Conservation (phyloP, 2,888 invertebrate genomes). For the Ichneumon xanthorius region DNA sequence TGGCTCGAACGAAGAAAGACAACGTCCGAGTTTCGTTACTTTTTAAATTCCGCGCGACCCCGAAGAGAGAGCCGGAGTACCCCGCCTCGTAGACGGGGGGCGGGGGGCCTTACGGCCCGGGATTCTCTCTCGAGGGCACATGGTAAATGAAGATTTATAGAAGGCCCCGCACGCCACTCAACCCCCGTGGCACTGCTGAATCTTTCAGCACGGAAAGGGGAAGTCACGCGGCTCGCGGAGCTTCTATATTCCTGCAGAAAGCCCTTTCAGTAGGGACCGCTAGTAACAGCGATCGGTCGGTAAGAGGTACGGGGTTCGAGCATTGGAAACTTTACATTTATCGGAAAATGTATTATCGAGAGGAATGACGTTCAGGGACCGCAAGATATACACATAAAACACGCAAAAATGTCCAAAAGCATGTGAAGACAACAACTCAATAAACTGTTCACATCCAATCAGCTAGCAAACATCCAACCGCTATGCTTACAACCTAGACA, state of each 20-base stretch:
- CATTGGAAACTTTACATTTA: not conserved
- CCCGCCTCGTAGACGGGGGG: conserved; percentile 46
- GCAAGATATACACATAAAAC: too few relatives aligned
- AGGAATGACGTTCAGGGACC: too few relatives aligned
- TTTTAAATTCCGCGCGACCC: conserved; percentile 75
- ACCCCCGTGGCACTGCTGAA: conserved; percentile 38
- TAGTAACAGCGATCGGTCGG: not conserved
- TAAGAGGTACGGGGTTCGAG: not conserved
- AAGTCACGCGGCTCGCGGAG: conserved; percentile 56
- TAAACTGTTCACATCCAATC: too few relatives aligned
- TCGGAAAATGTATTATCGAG: not conserved
- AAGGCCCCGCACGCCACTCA: conserved; percentile 75
- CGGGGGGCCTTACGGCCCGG: conserved; percentile 43
- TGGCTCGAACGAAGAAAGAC: conserved; percentile 19
- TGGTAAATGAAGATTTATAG: conserved; percentile 81
- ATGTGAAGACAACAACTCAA: too few relatives aligned
- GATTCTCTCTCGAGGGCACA: conserved; percentile 45
- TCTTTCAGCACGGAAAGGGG: conserved; percentile 21
- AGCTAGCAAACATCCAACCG: too few relatives aligned
- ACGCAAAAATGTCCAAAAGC: too few relatives aligned
- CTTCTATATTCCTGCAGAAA: conserved; percentile 42
- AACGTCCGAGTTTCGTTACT: conserved; percentile 71
- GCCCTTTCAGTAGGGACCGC: conserved; percentile 7
- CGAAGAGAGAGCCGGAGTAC: conserved; percentile 50
- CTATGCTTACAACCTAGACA: too few relatives aligned